Evolutionary conservation across 2,888 invertebrate genomes (phyloP), one percentile per base, ranked within the genome.

Genomic region (Patella pellucida): DNA sequence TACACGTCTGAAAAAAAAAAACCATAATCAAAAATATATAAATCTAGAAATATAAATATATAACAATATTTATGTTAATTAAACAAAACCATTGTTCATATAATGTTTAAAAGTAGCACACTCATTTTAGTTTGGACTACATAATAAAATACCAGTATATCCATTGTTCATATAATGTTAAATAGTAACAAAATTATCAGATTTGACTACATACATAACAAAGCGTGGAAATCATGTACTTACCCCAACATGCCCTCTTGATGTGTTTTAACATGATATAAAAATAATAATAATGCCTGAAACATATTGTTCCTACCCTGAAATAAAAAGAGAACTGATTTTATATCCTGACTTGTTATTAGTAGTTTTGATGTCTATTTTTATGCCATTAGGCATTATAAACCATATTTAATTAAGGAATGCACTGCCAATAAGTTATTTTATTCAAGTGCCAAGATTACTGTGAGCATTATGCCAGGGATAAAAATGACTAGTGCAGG

Each of bases 301-400:
- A 97, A 95, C 86, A 97, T 92, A 92, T 97, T 97, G 92, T 96
- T 96, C 86, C 96, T 94, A 73, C 97, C 96, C 94, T 94, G 89
- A 80, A 93, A 92, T 12, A 74, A 19, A 74, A 19, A 74, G 83
- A 77, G 52, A 72, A 23, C 68, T 41, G 41, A 9, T 41, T 41
- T 41, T 41, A 41, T 41, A 9, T 41, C 41, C 41, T 41, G 41
- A 41, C 9, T 41, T 4, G 9, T 9, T 41, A 41, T 41, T 41
- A 5, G 41, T 9, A 41, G 9, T 9, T 41, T 41, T 9, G 41
- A 5, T 41, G 41, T 41, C 41, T 41, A 41, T 41, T 41, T 41
- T 41, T 41, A 41, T 41, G 41, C 41, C 41, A 41, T 7, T 41
- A 41, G 41, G 7, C 41, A 41, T 41, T 7, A 41, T 41, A 5